Evolutionary conservation across 2,888 invertebrate species (phyloP), one percentile per base, ranked within the genome.

Genomic region (Lagria hirta): DNA sequence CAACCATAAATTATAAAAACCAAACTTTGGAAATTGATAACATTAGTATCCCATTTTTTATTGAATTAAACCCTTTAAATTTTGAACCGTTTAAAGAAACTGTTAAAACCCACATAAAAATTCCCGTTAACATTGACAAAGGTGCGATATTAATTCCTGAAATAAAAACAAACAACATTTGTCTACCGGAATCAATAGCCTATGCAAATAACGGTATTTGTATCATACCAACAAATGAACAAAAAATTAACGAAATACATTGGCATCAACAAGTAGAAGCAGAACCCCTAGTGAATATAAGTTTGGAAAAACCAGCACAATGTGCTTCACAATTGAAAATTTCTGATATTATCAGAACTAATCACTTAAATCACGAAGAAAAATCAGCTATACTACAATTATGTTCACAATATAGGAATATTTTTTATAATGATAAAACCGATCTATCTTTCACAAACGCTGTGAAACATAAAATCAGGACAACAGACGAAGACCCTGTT

Each of bases 351-450:
- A 33, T 33, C 10, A 4, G 33, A 4, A 33, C 33, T 4, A 28
- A 24, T 8, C 33, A 33, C 26, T 27, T 33, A 8, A 33, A 33
- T 10, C 26, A 4, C n/a, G 33, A 33, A 33, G 33, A 33, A 27
- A 33, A 33, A 27, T 4, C n/a, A 5, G 26, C 4, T 4, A 11
- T 33, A 4, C 7, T 33, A 6, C 5, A 23, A 27, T 8, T 33
- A n/a, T 33, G 33, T 12, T 18, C 10, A n/a, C 24, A 27, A 33
- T 33, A 28, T 27, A 33, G 17, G 10, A 8, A 33, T 27, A 27
- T 33, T n/a, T 33, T 33, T 26, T 33, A 33, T 11, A 26, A 33
- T 15, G 26, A 33, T n/a, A 27, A 33, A 4, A 28, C 27, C 10
- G 7, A 33, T 26, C 27, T 33, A 10, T 18, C 18, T 6, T 18